A percentile compares a stretch with the other conserved stretches of the same genome.
Evolutionary conservation across 23 tunicate species (phyloP).

Genomic region (Phallusia fumigata): DNA sequence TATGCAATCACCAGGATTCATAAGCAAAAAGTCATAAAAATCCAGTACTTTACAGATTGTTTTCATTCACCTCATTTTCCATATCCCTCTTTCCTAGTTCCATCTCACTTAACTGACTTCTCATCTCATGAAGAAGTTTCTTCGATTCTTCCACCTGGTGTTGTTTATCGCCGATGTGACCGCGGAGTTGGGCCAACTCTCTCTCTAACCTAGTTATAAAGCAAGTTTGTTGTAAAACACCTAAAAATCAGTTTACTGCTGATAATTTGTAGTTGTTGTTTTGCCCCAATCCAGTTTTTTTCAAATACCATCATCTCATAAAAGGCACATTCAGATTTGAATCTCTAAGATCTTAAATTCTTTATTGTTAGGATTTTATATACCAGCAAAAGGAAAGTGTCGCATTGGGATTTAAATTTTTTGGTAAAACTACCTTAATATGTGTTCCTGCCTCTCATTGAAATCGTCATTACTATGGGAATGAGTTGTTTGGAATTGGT

Average conservation of each 20-base stretch:
- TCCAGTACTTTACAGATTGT: too few species aligned
- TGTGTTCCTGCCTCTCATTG: slow-evolving; percentile 65
- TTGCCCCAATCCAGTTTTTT: too few species aligned
- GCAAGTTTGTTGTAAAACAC: background rate
- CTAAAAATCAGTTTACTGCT: too few species aligned
- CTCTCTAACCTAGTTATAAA: background rate
- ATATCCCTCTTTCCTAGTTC: slow-evolving; percentile 25
- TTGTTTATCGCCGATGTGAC: background rate
- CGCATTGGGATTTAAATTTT: too few species aligned
- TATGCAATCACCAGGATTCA: too few species aligned
- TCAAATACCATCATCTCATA: too few species aligned
- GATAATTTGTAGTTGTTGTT: too few species aligned
- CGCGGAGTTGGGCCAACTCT: slow-evolving; percentile 3
- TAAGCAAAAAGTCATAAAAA: too few species aligned
- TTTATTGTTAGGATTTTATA: too few species aligned
- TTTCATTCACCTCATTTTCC: slow-evolving; percentile 41
- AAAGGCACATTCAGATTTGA: too few species aligned
- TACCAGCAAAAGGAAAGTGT: too few species aligned
- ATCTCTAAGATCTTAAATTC: too few species aligned
- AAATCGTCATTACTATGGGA: slow-evolving; percentile 67
- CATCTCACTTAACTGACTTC: slow-evolving; percentile 34
- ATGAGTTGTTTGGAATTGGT: slow-evolving; percentile 62
- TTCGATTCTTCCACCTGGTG: slow-evolving; percentile 35
- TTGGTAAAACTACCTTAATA: slow-evolving; percentile 19
- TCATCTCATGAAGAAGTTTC: slow-evolving; percentile 50